Evolutionary conservation across 2,797 vertebrate species (phyloP), one percentile per base, ranked within the genome.

Genomic region (Aulostomus chinensis): DNA sequence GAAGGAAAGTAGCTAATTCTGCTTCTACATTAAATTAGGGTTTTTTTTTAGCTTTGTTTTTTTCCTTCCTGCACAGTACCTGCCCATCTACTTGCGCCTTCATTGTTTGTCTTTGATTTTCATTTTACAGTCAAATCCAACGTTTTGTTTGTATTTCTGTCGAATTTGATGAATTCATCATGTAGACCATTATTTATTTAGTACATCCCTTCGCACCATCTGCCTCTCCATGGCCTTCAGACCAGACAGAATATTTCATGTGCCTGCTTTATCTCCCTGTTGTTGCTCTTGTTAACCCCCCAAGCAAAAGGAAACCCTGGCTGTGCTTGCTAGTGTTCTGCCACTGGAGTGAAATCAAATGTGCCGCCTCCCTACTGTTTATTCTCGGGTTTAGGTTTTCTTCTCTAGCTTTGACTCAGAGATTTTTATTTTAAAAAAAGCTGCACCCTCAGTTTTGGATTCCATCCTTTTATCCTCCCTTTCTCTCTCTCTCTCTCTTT

Each of bases 251-350:
- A 57, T 54, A 62, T 56, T 73, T 61, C 13, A 57, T 58, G 31
- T 46, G 43, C 30, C 28, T 35, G 28, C 11, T 39, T 47, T 45
- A 31, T 21, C 20, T 2, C 35, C n/a, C 43, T 40, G 8, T 58
- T 55, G 17, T 30, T 49, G 8, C 50, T 62, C 39, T 54, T 61
- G 46, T 66, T 57, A 15, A 41, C 65, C 73, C 63, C 56, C 17
- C 24, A 32, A 76, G 69, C 63, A 16, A 51, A 43, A 73, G 58
- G 31, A 64, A 79, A 58, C 45, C 20, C 40, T 61, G 37, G 8
- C 40, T 67, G 25, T 62, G 28, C 15, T 37, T 65, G 4, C 31
- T 63, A 18, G 48, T 52, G 17, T 16, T 30, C n/a, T 49, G 36
- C 56, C 29, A 59, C 30, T 10, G 40, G 35, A 35, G 22, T 58